phyloP scores from a whole-genome alignment of 2,113 vertebrate species.

The Trogon surrucura region DNA sequence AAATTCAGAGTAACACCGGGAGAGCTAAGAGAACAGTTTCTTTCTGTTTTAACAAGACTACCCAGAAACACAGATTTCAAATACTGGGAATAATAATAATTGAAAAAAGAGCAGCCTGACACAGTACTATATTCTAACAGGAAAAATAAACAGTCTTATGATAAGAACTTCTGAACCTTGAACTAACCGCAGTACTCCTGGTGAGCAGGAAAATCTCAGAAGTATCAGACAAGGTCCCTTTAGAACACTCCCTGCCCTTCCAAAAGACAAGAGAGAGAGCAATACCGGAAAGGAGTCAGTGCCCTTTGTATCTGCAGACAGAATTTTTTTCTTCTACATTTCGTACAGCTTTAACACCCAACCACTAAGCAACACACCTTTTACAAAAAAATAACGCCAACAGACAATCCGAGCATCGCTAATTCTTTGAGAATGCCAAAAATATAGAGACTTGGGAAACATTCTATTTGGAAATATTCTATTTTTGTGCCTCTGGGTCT shows the following conservation, averaged over 20 bases:
- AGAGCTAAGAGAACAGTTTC: not conserved
- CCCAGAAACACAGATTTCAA: not conserved
- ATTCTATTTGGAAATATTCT: conserved; percentile 46
- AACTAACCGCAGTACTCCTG: not conserved
- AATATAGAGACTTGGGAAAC: conserved; percentile 56
- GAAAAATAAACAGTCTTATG: not conserved
- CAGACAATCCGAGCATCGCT: not conserved
- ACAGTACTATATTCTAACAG: not conserved
- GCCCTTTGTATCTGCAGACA: not conserved
- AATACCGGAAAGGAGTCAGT: not conserved
- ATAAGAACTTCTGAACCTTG: not conserved
- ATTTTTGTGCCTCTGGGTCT: conserved; percentile 72
- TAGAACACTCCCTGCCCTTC: fast-evolving
- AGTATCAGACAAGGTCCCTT: not conserved
- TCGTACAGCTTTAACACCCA: not conserved
- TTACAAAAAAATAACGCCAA: not conserved
- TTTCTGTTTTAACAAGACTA: not conserved
- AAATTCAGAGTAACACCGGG: not conserved
- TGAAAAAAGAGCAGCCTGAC: not conserved
- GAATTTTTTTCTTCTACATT: not conserved
- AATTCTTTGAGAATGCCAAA: conserved; percentile 47
- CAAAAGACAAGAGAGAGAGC: not conserved
- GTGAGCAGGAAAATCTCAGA: not conserved
- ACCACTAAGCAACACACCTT: not conserved
- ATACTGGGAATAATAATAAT: not conserved